Evolutionary conservation across 1,140 invertebrate species (phyloP).

Genomic region (Lepidostoma basale): DNA sequence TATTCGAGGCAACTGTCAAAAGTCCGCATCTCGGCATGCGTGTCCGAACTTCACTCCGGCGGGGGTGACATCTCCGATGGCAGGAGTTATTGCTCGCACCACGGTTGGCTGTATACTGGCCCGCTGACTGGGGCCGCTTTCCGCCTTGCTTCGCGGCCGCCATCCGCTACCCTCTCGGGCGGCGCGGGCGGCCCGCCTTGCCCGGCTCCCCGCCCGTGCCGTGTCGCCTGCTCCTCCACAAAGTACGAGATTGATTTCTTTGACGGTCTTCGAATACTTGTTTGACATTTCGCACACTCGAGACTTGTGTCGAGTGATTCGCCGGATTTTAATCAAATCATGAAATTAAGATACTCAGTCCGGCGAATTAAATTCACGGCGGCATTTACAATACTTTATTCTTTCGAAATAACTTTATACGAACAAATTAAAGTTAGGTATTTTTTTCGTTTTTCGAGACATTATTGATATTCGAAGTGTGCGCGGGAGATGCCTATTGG

Average conservation of each 20-base stretch:
- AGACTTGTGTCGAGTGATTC: background rate
- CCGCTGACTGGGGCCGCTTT: background rate
- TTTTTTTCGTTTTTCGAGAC: too few relatives aligned
- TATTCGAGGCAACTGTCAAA: slow-evolving; percentile 1
- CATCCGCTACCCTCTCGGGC: background rate
- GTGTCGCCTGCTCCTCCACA: background rate
- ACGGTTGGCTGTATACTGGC: slow-evolving; percentile 13
- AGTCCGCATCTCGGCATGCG: background rate
- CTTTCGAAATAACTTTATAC: too few relatives aligned
- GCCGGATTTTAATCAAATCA: too few relatives aligned
- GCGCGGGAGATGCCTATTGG: too few relatives aligned
- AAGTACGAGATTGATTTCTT: slow-evolving; percentile 8
- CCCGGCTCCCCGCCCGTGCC: background rate
- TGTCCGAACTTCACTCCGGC: background rate
- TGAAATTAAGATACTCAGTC: too few relatives aligned
- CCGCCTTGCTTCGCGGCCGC: background rate
- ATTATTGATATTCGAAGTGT: too few relatives aligned
- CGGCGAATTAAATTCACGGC: too few relatives aligned
- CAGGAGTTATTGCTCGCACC: slow-evolving; percentile 5
- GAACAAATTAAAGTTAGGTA: too few relatives aligned
- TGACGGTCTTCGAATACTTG: background rate
- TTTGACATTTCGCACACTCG: background rate
- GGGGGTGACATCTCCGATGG: background rate
- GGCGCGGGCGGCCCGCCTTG: background rate
- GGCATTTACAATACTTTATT: too few relatives aligned